phyloP scores from a whole-genome alignment of 2,888 invertebrate genomes.

The Drosophila suboccidentalis region DNA sequence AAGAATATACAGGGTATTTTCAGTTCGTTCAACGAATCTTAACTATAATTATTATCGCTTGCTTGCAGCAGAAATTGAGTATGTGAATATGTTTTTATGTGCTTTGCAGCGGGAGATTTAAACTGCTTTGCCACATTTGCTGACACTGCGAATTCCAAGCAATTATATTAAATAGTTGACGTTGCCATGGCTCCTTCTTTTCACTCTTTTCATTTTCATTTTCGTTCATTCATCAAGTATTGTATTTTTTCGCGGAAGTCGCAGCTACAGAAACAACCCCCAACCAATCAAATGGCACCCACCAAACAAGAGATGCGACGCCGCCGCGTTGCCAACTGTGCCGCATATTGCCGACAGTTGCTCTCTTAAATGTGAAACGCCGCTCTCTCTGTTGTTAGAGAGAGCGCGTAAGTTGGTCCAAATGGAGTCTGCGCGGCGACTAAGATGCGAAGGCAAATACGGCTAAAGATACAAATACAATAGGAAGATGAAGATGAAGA shows the following conservation, averaged over 20 bases:
- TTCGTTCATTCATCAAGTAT: constrained; percentile 24
- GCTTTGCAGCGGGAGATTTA: constrained; percentile 25
- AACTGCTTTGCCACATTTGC: constrained; percentile 54
- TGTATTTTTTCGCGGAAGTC: constrained; percentile 30
- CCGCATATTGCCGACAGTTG: constrained; percentile 3
- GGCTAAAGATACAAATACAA: constrained; percentile 1
- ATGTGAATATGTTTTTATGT: constrained; percentile 3
- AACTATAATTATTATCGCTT: background rate
- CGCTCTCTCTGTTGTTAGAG: constrained; percentile 6
- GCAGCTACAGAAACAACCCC: constrained; percentile 46
- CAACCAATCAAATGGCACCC: background rate
- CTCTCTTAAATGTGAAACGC: constrained; percentile 20
- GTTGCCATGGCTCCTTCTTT: constrained; percentile 34
- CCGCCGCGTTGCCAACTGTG: constrained; percentile 51
- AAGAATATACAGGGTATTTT: constrained; percentile 1
- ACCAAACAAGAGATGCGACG: constrained; percentile 6
- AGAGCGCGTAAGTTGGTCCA: background rate
- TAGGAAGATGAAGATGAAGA: constrained; percentile 2
- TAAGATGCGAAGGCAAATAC: constrained; percentile 13
- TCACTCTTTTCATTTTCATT: background rate
- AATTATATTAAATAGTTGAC: constrained; percentile 27
- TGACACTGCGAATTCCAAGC: constrained; percentile 54
- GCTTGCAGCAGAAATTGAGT: background rate
- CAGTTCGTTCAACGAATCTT: constrained; percentile 1
- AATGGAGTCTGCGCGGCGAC: constrained; percentile 59